These are phyloP conservation scores for Aythya baeri DNA, from an alignment of 2,113 vertebrate genomes.

Conservation along the genomic window DNA sequence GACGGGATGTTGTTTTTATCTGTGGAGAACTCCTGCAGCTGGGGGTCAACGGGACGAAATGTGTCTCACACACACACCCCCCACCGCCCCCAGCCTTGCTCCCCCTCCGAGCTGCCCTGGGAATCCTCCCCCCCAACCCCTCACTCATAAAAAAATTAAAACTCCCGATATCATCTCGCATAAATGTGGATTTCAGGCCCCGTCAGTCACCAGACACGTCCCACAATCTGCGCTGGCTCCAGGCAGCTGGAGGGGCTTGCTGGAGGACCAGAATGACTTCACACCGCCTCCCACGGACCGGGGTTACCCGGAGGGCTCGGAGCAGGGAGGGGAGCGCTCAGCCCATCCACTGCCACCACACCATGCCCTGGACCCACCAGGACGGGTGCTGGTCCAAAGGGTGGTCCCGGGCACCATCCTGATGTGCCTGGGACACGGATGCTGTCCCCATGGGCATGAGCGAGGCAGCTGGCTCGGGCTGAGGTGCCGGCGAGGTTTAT, in stretches of 20 bases:
- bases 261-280: constrained; percentile 64
- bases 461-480: not conserved
- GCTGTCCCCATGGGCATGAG: not conserved
- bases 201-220: constrained; percentile 71
- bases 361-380: not conserved
- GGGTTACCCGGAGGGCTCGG: constrained; percentile 39
- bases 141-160: constrained; percentile 11
- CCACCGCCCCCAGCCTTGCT: not conserved
- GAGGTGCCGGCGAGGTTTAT: not conserved
- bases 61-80: not conserved
- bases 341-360: not conserved
- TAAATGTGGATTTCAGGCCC: constrained; percentile 48
- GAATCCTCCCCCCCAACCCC: not conserved
- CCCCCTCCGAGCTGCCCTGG: not conserved
- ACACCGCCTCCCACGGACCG: not conserved
- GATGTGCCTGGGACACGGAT: rapidly evolving
- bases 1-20: not conserved
- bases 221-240: constrained; percentile 64
- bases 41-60: not conserved
- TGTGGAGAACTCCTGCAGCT: constrained; percentile 32
- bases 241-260: constrained; percentile 60
- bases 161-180: constrained; percentile 58
- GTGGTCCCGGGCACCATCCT: rapidly evolving
- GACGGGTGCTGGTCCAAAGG: not conserved
- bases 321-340: rapidly evolving